Conservation (phyloP, 2,888 invertebrate species). For the Cantharis lateralis region DNA sequence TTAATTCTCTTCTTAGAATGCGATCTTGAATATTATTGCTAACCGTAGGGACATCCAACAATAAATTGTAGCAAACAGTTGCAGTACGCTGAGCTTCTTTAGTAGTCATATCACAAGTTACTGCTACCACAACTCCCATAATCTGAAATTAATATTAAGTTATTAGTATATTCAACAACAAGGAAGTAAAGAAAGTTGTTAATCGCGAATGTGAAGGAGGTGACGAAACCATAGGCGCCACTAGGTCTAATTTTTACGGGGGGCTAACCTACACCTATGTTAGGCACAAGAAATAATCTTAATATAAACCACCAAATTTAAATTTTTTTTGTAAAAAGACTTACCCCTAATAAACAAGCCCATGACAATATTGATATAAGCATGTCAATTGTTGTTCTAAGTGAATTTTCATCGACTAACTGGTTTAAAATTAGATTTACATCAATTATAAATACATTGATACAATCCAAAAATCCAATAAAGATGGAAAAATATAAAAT, state of each 20-base stretch:
- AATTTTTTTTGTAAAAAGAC: not conserved
- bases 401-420: not conserved
- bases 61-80: conserved; percentile 33
- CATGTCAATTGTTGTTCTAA: not conserved
- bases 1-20: conserved; percentile 20
- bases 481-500: not conserved
- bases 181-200: too few relatives aligned
- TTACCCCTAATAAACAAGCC: not conserved
- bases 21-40: conserved; percentile 19
- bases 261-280: too few relatives aligned
- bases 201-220: too few relatives aligned
- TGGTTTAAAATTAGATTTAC: not conserved
- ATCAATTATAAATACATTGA: not conserved
- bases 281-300: too few relatives aligned
- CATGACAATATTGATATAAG: not conserved
- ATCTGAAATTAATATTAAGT: conserved; percentile 28
- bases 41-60: conserved; percentile 31
- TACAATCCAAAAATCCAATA: not conserved
- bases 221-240: too few relatives aligned
- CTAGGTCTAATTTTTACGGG: too few relatives aligned
- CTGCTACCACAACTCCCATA: conserved; percentile 32
- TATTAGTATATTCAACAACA: too few relatives aligned
- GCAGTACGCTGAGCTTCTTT: conserved; percentile 35
- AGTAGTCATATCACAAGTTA: conserved; percentile 31
- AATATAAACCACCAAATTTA: too few relatives aligned